These are phyloP conservation scores for Percina caprodes DNA, from an alignment of 2,113 vertebrate species.

Conservation along the genomic window DNA sequence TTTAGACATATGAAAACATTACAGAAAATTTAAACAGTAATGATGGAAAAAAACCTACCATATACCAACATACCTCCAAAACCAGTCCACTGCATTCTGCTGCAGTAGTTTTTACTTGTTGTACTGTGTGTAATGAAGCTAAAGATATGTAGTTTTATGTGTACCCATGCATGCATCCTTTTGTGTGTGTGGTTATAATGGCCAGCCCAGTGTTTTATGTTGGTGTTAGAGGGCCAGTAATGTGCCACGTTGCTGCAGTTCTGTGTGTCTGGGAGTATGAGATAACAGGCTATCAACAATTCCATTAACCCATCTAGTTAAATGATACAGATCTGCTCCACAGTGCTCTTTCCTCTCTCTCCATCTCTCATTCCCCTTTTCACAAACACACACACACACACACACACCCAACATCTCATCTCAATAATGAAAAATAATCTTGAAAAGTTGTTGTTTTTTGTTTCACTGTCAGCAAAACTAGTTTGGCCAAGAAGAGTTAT, in stretches of 20 bases:
- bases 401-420: conserved; percentile 15
- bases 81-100: background rate
- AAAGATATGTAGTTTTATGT: conserved; percentile 20
- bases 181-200: conserved; percentile 24
- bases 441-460: conserved; percentile 27
- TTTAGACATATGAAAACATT: background rate
- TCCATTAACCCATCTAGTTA: conserved; percentile 68
- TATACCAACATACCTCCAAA: background rate
- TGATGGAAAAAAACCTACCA: too few relatives aligned
- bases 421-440: conserved; percentile 36
- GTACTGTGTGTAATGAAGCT: conserved; percentile 20
- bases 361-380: background rate
- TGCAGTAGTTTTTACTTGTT: background rate
- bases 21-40: background rate
- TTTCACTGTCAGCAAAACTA: conserved; percentile 19
- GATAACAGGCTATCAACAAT: conserved; percentile 75
- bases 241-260: conserved; percentile 37
- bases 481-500: conserved; percentile 27
- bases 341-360: conserved; percentile 24
- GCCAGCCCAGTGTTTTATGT: conserved; percentile 45
- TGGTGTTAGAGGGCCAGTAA: conserved; percentile 52
- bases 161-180: conserved; percentile 30
- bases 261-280: conserved; percentile 57
- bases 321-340: conserved; percentile 71
- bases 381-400: background rate